Evolutionary conservation across 2,888 invertebrate genomes (phyloP).

Genomic region (Hesperia comma): DNA sequence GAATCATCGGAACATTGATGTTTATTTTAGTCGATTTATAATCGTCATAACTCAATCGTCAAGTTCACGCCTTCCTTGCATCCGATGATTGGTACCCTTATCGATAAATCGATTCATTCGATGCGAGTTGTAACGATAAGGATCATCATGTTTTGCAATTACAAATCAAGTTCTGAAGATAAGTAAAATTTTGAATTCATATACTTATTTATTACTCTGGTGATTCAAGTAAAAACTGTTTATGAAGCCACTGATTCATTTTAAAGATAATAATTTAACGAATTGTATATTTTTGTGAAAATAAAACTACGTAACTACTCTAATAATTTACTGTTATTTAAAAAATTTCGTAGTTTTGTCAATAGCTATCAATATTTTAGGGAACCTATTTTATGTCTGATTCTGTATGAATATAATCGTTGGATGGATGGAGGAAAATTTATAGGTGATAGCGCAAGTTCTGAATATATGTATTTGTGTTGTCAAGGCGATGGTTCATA

Average conservation of each 20-base stretch:
- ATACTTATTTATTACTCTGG: slow-evolving; percentile 13
- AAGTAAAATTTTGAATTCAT: slow-evolving; percentile 14
- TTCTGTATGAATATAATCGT: too few relatives aligned
- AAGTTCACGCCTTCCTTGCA: slow-evolving; percentile 67
- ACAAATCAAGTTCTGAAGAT: slow-evolving; percentile 31
- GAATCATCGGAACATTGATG: slow-evolving; percentile 48
- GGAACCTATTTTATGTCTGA: too few relatives aligned
- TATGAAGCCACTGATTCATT: neutral
- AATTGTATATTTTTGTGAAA: too few relatives aligned
- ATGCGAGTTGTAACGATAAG: slow-evolving; percentile 45
- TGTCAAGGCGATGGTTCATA: too few relatives aligned
- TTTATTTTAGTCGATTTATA: slow-evolving; percentile 76
- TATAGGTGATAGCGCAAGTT: too few relatives aligned
- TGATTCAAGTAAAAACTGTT: slow-evolving; percentile 17
- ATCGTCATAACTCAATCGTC: slow-evolving; percentile 63
- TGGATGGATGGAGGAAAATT: too few relatives aligned
- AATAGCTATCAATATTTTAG: too few relatives aligned
- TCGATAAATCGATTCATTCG: slow-evolving; percentile 46
- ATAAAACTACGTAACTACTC: too few relatives aligned
- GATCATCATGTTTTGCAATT: slow-evolving; percentile 40
- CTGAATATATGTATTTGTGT: too few relatives aligned
- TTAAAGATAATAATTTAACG: neutral
- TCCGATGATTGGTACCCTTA: slow-evolving; percentile 51
- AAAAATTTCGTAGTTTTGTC: too few relatives aligned
- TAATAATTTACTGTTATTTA: too few relatives aligned